Percentiles rank a stretch among this genome's conserved stretches.
Conservation (phyloP, 1,140 invertebrate genomes). For the Aethina tumida region DNA sequence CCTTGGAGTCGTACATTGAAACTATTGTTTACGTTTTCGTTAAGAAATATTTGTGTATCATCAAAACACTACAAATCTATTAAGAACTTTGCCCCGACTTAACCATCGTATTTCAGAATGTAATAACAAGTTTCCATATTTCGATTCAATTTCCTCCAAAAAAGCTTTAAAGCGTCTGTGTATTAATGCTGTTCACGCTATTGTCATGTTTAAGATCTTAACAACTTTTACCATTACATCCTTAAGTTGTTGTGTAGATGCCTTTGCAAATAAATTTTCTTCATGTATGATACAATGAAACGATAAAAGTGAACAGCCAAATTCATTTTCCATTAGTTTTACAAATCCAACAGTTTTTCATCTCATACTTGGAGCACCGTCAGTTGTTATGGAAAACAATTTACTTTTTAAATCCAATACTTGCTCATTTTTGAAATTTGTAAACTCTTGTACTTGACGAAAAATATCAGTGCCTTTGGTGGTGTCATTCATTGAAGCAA, state of each 20-base stretch:
- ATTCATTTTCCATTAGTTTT: too few relatives aligned
- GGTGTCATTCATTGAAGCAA: too few relatives aligned
- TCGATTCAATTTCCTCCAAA: slow-evolving; percentile 7
- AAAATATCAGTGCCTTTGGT: too few relatives aligned
- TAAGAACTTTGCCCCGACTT: slow-evolving; percentile 16
- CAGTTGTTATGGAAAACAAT: slow-evolving; percentile 18
- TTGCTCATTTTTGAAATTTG: slow-evolving; percentile 13
- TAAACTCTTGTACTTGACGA: slow-evolving; percentile 12
- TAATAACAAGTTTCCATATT: slow-evolving; percentile 12
- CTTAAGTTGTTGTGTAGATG: too few relatives aligned
- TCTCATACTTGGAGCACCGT: slow-evolving; percentile 15
- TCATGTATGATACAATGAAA: too few relatives aligned
- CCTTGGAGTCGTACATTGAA: too few relatives aligned
- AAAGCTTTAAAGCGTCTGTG: slow-evolving; percentile 6
- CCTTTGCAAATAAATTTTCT: too few relatives aligned
- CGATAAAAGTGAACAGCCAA: too few relatives aligned
- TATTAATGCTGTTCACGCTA: slow-evolving; percentile 7
- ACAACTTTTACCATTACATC: slow-evolving; percentile 8
- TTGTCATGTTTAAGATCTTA: slow-evolving; percentile 9
- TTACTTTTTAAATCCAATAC: slow-evolving; percentile 14
- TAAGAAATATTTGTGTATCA: too few relatives aligned
- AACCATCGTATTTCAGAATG: slow-evolving; percentile 11
- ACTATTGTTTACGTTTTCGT: too few relatives aligned
- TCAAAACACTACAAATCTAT: slow-evolving; percentile 3
- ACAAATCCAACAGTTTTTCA: too few relatives aligned